Base-by-base conservation (phyloP, 1,140 invertebrate species). In the Orius insidiosus region DNA sequence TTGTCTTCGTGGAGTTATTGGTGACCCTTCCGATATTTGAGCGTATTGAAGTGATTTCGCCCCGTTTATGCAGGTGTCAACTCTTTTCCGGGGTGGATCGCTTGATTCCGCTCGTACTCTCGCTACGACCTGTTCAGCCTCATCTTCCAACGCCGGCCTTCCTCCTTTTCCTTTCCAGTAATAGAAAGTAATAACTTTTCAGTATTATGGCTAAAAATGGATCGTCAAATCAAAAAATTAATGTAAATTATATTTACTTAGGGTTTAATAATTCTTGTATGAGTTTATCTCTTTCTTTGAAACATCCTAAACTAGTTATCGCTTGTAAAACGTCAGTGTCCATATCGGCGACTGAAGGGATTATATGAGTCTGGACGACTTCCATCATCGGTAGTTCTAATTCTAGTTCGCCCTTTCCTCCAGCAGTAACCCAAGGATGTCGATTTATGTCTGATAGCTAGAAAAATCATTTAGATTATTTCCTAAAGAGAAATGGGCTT, bases 121-220 rank as follows among this genome's bases (percentile, higher is more conserved):
- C 38, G 83, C 72, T 15, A 52, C 49, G 10, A 81, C 70, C 35
- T 74, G 68, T 58, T 95, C 90, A 11, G 85, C 72, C 52, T 97
- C 93, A 67, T 98, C 95, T 64, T 98, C 95, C 44, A 83, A 77
- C 33, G 92, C 89, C 2, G 95, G 95, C 60, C 92, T n/a, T 76
- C 59, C 94, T 75, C 53, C 93, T 69, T 67, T 99, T 99, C 49
- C 95, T 74, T 64, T 98, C 95, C 62, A 99, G 66, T 16, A 99
- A 67, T 33, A 99, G 73, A 66, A 98, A 98, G 67, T 98, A 55
- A 94, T n/a, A 31, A 99, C 95, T 99, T 99, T 68, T 98, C 95
- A 38, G 94, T 98, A 63, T 99, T 99, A 65, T 98, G 95, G 59
- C 93, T 98, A 71, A 71, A 54, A 54, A 56, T 54, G 47, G 53